These are phyloP conservation scores for Neopelma chrysocephalum DNA, from an alignment of 2,797 vertebrate species.

Conservation along the genomic window DNA sequence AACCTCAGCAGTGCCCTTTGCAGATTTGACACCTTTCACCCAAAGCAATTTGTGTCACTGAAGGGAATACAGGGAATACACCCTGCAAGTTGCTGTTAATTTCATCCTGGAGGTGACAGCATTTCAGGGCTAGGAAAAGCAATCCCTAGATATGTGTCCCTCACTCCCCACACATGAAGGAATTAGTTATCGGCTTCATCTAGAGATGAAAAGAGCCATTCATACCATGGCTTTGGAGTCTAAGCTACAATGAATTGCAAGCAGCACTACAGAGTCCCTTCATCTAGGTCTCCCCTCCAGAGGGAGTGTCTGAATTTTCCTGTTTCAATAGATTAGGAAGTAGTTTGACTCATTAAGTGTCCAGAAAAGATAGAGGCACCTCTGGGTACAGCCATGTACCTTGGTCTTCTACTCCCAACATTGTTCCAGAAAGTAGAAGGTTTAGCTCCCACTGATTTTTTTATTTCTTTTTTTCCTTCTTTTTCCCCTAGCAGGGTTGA, in stretches of 20 bases:
- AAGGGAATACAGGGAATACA: background rate
- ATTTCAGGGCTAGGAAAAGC: background rate
- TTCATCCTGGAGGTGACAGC: background rate
- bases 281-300: background rate
- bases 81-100: background rate
- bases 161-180: background rate
- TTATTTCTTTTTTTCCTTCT: background rate
- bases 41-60: background rate
- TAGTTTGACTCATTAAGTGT: background rate
- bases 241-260: background rate
- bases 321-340: background rate
- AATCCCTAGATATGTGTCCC: background rate
- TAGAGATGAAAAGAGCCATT: background rate
- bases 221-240: background rate
- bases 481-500: background rate
- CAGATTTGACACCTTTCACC: background rate
- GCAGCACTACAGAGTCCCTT: background rate
- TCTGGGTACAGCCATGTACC: background rate
- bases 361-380: background rate
- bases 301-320: background rate
- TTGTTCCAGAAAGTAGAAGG: background rate
- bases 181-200: background rate
- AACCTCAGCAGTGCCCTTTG: background rate
- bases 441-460: background rate
- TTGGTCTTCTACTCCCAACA: background rate